These are phyloP conservation scores for Calephelis perditalis DNA, from an alignment of 2,888 invertebrate species.

Conservation along the genomic window DNA sequence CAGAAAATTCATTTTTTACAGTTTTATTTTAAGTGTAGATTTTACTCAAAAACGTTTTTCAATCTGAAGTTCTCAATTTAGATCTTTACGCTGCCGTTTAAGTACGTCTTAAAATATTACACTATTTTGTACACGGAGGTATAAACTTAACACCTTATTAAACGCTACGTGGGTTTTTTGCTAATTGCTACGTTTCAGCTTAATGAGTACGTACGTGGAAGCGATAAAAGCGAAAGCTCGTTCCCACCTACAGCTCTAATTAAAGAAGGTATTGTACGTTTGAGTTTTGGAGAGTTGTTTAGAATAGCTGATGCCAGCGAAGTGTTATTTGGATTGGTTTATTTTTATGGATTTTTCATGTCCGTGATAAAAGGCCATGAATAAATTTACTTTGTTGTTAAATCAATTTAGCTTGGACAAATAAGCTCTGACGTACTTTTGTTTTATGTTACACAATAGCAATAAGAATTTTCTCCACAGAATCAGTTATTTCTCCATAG, in stretches of 20 bases:
- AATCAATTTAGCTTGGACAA: neutral
- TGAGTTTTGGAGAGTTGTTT: constrained; percentile 40
- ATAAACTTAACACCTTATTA: constrained; percentile 72
- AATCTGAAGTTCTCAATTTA: too few species aligned
- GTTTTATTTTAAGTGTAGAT: too few species aligned
- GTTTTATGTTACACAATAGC: too few species aligned
- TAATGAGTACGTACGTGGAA: constrained; percentile 60
- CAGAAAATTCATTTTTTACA: too few species aligned
- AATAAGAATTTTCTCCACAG: too few species aligned
- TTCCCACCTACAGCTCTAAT: constrained; percentile 53
- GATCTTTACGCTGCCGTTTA: neutral
- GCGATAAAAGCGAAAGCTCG: constrained; percentile 64
- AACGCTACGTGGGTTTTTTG: constrained; percentile 63
- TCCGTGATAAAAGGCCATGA: neutral
- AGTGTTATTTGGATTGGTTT: constrained; percentile 18
- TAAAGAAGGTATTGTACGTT: constrained; percentile 58
- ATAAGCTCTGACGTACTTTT: too few species aligned
- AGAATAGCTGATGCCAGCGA: constrained; percentile 18
- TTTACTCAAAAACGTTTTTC: too few species aligned
- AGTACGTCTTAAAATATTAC: constrained; percentile 50
- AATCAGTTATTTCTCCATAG: too few species aligned
- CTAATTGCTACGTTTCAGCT: constrained; percentile 70
- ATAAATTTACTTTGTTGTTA: constrained; percentile 7
- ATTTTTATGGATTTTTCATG: constrained; percentile 23
- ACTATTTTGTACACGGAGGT: constrained; percentile 55